Evolutionary conservation across 2,797 vertebrate genomes (phyloP).

Genomic region (Enteromius anoplus): DNA sequence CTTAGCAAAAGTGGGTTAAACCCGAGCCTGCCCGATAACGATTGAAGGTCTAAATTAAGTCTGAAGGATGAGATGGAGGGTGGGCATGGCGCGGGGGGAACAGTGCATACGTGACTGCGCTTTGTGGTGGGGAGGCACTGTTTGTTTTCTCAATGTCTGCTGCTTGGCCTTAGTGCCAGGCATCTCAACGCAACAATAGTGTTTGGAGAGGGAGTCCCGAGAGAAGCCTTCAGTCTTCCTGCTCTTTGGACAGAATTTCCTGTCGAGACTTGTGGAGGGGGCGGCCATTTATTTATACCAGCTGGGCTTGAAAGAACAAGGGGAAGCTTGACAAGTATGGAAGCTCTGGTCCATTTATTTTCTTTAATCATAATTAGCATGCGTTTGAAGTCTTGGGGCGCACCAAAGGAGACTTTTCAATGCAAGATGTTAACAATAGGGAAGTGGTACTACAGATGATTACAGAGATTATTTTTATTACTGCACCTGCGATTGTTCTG

Average conservation of each 20-base stretch:
- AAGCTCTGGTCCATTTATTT: conserved; percentile 66
- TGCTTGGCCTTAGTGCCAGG: conserved; percentile 77
- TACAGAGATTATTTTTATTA: conserved; percentile 73
- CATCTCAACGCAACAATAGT: conserved; percentile 81
- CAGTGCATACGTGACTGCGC: conserved; percentile 79
- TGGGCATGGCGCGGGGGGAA: conserved; percentile 35
- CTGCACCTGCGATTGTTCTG: conserved; percentile 71
- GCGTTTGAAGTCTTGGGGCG: conserved; percentile 76
- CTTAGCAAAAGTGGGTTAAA: conserved; percentile 21
- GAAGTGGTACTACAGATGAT: conserved; percentile 77
- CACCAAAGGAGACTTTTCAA: conserved; percentile 66
- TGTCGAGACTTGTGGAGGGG: conserved; percentile 72
- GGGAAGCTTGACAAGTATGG: conserved; percentile 74
- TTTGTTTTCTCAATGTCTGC: conserved; percentile 81
- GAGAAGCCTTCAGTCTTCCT: conserved; percentile 83
- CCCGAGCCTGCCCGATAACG: background rate
- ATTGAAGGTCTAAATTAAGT: conserved; percentile 13
- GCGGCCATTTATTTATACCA: conserved; percentile 79
- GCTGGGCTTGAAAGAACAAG: conserved; percentile 76
- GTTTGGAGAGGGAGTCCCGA: conserved; percentile 80
- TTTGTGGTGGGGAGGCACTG: conserved; percentile 65
- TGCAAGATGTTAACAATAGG: conserved; percentile 74
- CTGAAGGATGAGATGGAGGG: conserved; percentile 31
- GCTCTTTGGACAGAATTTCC: conserved; percentile 80
- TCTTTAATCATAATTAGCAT: conserved; percentile 75